Evolutionary conservation across 2,797 vertebrate species (phyloP).

Genomic region (Coreius guichenoti): DNA sequence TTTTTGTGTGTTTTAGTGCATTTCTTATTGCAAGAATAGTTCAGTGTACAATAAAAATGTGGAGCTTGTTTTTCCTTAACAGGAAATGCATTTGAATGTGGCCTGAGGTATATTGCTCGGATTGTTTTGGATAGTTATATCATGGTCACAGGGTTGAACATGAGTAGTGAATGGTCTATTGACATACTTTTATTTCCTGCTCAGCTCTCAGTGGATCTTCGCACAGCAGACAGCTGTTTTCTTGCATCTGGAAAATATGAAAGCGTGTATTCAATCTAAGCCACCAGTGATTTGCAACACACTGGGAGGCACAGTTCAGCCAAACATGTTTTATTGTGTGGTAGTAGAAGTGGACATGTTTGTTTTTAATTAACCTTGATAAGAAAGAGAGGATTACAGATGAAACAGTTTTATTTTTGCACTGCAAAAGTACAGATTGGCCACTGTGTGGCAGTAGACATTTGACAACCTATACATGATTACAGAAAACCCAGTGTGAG

Average conservation of each 20-base stretch:
- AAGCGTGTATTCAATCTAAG: constrained; percentile 34
- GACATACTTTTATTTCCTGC: constrained; percentile 38
- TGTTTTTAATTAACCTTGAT: constrained; percentile 19
- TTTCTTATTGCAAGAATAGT: neutral
- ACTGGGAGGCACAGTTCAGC: neutral
- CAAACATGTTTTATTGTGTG: constrained; percentile 26
- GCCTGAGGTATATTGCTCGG: neutral
- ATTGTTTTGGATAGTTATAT: constrained; percentile 8
- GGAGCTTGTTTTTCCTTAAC: neutral
- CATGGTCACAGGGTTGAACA: neutral
- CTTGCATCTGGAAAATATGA: constrained; percentile 47
- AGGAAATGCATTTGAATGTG: constrained; percentile 7
- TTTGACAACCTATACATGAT: neutral
- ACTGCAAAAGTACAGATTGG: constrained; percentile 1
- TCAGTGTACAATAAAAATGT: neutral
- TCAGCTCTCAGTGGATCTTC: constrained; percentile 24
- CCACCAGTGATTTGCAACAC: neutral
- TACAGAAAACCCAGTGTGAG: neutral
- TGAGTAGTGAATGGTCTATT: constrained; percentile 42
- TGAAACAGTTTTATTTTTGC: neutral
- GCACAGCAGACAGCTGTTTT: constrained; percentile 31
- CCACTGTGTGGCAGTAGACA: constrained; percentile 56
- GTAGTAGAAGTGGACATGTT: neutral
- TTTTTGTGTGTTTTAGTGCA: neutral
- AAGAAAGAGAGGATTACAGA: neutral